Evolutionary conservation across 2,888 invertebrate genomes (phyloP).

Genomic region (Lamproptera curius): DNA sequence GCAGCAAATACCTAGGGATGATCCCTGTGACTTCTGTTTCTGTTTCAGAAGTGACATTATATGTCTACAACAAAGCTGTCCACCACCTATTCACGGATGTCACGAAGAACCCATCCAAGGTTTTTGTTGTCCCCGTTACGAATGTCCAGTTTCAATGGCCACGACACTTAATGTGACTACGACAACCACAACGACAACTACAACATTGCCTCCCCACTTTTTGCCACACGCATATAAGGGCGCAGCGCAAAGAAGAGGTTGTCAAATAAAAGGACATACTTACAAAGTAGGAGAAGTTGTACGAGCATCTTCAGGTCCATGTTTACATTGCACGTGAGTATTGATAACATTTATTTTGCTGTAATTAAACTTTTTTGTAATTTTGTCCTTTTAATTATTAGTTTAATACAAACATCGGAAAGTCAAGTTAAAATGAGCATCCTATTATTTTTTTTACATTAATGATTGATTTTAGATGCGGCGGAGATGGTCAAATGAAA

Average conservation of each 20-base stretch:
- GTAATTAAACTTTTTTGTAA: no score
- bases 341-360: neutral
- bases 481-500: conserved; percentile 95
- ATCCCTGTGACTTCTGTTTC: conserved; percentile 98
- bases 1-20: conserved; percentile 95
- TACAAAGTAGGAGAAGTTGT: conserved; percentile 93
- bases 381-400: no score
- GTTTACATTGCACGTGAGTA: conserved; percentile 96
- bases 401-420: neutral
- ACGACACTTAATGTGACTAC: conserved; percentile 89
- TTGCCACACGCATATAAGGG: conserved; percentile 88
- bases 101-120: conserved; percentile 95
- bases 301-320: conserved; percentile 92
- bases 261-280: conserved; percentile 90
- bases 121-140: conserved; percentile 96
- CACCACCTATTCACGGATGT: conserved; percentile 94
- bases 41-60: conserved; percentile 98
- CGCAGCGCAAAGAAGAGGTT: conserved; percentile 86
- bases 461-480: conserved; percentile 84
- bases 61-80: conserved; percentile 96
- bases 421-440: neutral
- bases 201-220: conserved; percentile 91
- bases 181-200: conserved; percentile 92
- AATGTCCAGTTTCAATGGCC: conserved; percentile 94
- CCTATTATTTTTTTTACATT: neutral